phyloP scores from a whole-genome alignment of 2,113 vertebrate species.

The Mirza zaza region DNA sequence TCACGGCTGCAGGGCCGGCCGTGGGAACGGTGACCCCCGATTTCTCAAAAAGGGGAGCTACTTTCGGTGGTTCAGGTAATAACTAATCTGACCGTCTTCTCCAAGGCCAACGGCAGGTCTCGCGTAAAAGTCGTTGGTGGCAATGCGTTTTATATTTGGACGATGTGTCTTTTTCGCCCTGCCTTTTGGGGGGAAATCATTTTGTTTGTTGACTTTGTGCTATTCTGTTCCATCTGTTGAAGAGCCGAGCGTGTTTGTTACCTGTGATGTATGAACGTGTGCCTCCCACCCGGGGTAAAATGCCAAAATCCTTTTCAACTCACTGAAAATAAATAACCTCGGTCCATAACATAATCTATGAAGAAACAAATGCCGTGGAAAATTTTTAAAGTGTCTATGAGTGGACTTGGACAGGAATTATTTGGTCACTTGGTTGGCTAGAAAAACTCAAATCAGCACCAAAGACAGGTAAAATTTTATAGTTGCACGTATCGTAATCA shows the following conservation, averaged over 20 bases:
- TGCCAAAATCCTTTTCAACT: neutral
- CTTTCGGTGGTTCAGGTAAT: neutral
- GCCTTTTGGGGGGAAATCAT: neutral
- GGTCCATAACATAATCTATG: too few relatives aligned
- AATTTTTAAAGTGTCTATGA: neutral
- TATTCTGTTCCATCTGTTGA: neutral
- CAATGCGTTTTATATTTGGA: neutral
- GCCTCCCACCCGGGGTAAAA: accelerated
- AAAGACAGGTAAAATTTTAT: neutral
- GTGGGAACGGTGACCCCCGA: neutral
- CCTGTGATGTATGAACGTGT: neutral
- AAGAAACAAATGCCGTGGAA: neutral
- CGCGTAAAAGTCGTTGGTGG: neutral
- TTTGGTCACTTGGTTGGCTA: neutral
- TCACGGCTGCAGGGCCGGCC: neutral
- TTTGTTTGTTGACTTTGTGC: neutral
- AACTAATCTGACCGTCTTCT: neutral
- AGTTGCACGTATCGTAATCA: too few relatives aligned
- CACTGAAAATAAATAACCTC: neutral
- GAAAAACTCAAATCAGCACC: neutral
- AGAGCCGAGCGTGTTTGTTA: neutral
- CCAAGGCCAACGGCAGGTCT: neutral
- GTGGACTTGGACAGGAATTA: neutral
- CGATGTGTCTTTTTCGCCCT: neutral
- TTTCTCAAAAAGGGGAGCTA: neutral